Evolutionary conservation across 2,113 vertebrate species (phyloP), one percentile per base, ranked within the genome.

Genomic region (Phylloscopus whistleri): DNA sequence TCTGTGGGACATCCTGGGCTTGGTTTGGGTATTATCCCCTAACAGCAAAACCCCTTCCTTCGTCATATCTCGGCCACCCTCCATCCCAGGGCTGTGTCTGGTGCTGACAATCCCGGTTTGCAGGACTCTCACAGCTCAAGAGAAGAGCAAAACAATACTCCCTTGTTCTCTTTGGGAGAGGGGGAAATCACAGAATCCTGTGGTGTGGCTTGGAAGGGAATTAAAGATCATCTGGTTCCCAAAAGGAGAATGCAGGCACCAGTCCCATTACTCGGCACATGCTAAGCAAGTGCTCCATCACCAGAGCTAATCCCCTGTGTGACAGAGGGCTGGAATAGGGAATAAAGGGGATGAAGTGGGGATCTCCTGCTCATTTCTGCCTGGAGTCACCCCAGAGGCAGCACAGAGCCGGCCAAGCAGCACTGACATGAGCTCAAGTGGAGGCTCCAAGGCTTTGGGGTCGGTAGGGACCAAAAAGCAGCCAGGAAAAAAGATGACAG

Each of bases 21-120:
- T 78, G 78, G 27, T 66, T 78, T 66, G 66, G 51, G 2, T 52
- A 3, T 33, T 43, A 8, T 43, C 5, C 70, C 39, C 63, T 28
- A 63, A 6, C 59, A 81, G 49, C 5, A 10, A 84, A 55, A 11
- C 31, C 67, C 33, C 7, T 60, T 46, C 33, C 44, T 35, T 48
- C 0, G 0, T 33, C 33, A 2, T 11, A 7, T 46, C 60, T 67
- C 0, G 0, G 13, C 66, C 64, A 26, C 16, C 8, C 51, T 87
- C 64, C 56, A 11, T 7, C 59, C 46, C 56, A 46, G 62, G 69
- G 48, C 67, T 44, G 24, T 41, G 63, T 9, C 55, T 74, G 77
- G 21, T 52, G 68, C 37, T 66, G 23, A 6, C 18, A 51, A 2
- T 44, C 2, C 5, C 0, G 5, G 18, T 62, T 52, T 74, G 21